Conservation (phyloP, 1,140 invertebrate species). For the Drosophila persimilis region DNA sequence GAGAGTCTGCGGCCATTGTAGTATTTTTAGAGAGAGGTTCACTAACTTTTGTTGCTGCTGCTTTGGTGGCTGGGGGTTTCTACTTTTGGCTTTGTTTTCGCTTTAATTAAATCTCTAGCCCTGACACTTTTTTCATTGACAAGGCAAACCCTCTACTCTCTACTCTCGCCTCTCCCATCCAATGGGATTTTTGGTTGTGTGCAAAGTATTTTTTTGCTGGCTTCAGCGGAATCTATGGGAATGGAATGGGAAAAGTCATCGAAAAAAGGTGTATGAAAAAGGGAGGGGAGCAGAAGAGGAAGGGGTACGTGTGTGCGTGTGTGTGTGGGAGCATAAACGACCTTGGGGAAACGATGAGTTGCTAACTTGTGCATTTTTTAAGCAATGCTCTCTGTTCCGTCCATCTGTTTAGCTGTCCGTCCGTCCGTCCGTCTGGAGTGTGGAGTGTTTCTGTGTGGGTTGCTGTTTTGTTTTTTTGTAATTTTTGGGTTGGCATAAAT, state of each 20-base stretch:
- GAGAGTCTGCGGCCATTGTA: slow-evolving; percentile 21
- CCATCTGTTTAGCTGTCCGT: background rate
- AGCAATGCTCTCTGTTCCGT: slow-evolving; percentile 20
- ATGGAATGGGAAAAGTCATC: slow-evolving; percentile 66
- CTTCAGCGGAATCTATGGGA: slow-evolving; percentile 44
- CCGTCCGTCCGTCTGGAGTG: background rate
- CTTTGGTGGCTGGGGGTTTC: slow-evolving; percentile 19
- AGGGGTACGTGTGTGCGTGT: background rate
- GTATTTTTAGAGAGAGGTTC: slow-evolving; percentile 50
- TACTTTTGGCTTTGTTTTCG: slow-evolving; percentile 29
- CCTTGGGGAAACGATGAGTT: slow-evolving; percentile 59
- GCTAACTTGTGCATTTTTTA: slow-evolving; percentile 71
- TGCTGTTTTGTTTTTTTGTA: slow-evolving; percentile 33
- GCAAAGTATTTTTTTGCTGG: slow-evolving; percentile 52
- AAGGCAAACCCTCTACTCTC: slow-evolving; percentile 54
- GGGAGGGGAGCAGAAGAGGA: background rate
- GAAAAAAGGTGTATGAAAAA: background rate
- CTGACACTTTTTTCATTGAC: slow-evolving; percentile 80
- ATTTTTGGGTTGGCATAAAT: slow-evolving; percentile 33
- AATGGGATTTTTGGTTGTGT: slow-evolving; percentile 36
- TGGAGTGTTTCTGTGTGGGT: slow-evolving; percentile 36
- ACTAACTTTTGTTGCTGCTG: slow-evolving; percentile 40
- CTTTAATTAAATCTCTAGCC: slow-evolving; percentile 78
- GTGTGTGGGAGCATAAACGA: slow-evolving; percentile 39
- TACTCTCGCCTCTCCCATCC: slow-evolving; percentile 2